A percentile compares a stretch with the other conserved stretches of the same genome.
phyloP scores from a whole-genome alignment of 2,888 invertebrate species.

The Heliconius sara region DNA sequence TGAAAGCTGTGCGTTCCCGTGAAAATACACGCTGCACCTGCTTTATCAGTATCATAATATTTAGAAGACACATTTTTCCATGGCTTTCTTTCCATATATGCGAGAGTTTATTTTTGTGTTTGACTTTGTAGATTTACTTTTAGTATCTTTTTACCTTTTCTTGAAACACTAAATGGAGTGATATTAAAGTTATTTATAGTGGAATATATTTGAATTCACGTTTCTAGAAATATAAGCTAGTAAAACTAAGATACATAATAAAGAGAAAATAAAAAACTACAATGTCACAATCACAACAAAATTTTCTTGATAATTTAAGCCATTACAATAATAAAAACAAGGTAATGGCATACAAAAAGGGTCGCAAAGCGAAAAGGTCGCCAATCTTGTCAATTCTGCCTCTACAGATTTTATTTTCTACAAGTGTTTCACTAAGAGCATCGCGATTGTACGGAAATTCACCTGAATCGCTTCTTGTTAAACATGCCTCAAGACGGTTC shows the following conservation, averaged over 20 bases:
- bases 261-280: neutral
- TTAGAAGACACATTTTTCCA: constrained; percentile 46
- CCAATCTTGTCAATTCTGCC: constrained; percentile 19
- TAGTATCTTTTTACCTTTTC: neutral
- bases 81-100: constrained; percentile 11
- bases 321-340: neutral
- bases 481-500: constrained; percentile 69
- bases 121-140: constrained; percentile 9
- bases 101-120: constrained; percentile 17
- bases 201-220: neutral
- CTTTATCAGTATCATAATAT: constrained; percentile 72
- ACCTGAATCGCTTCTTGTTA: constrained; percentile 74
- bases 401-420: constrained; percentile 25
- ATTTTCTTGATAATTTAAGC: neutral
- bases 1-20: constrained; percentile 67
- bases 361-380: constrained; percentile 12
- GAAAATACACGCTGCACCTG: constrained; percentile 68
- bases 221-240: neutral
- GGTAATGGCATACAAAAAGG: neutral
- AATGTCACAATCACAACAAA: neutral
- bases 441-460: constrained; percentile 49
- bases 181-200: constrained; percentile 1
- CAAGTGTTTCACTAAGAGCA: constrained; percentile 37
- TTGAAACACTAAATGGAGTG: neutral
- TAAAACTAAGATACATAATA: neutral